Conservation (phyloP, 1,140 invertebrate species). For the Phthorimaea operculella region DNA sequence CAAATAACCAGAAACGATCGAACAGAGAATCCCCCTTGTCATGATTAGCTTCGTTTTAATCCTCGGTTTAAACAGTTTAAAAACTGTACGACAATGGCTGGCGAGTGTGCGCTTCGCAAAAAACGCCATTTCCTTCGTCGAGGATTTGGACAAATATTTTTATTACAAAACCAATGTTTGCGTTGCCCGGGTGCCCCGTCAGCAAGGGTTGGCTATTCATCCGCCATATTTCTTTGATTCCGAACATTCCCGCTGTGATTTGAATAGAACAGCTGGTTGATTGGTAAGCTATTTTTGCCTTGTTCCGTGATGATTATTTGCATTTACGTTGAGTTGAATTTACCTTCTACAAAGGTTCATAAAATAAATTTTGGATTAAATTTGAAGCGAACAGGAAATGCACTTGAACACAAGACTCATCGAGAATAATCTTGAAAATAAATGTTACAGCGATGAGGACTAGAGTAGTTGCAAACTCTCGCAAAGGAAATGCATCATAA, state of each 20-base stretch:
- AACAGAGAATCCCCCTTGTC: slow-evolving; percentile 6
- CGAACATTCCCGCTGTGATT: slow-evolving; percentile 31
- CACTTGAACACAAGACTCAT: not conserved
- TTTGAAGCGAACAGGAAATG: not conserved
- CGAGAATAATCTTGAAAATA: not conserved
- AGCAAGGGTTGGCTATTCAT: slow-evolving; percentile 47
- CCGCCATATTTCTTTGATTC: slow-evolving; percentile 41
- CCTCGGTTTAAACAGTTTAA: slow-evolving; percentile 38
- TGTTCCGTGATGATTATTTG: slow-evolving; percentile 17
- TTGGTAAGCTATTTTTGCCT: slow-evolving; percentile 27
- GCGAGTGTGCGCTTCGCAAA: slow-evolving; percentile 41
- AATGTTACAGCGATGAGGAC: slow-evolving; percentile 24
- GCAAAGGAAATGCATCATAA: slow-evolving; percentile 35
- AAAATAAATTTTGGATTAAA: not conserved
- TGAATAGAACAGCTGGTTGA: slow-evolving; percentile 39
- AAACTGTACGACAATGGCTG: slow-evolving; percentile 55
- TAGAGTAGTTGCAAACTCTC: slow-evolving; percentile 27
- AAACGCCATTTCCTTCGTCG: slow-evolving; percentile 37
- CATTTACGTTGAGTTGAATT: not conserved
- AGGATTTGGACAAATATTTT: slow-evolving; percentile 60
- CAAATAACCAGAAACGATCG: slow-evolving; percentile 16
- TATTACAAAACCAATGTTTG: slow-evolving; percentile 61
- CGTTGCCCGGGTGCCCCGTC: slow-evolving; percentile 39
- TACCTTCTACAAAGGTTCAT: not conserved
- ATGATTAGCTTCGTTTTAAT: slow-evolving; percentile 62